These are phyloP conservation scores for Drosophila sturtevanti DNA, from an alignment of 1,140 invertebrate species.

Conservation along the genomic window DNA sequence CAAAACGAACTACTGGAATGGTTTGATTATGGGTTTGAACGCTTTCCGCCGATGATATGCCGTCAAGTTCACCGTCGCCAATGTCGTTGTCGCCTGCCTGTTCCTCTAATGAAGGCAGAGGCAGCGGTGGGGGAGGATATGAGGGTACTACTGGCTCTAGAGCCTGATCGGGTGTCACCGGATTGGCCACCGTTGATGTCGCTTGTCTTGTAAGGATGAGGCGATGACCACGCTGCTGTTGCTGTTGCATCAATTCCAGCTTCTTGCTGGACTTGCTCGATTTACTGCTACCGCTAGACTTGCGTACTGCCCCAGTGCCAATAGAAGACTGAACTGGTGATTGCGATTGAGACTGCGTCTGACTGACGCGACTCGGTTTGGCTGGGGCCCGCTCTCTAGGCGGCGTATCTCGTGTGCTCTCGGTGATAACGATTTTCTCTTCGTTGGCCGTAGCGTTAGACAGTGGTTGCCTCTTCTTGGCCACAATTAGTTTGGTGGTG, in stretches of 20 bases:
- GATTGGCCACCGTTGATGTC: slow-evolving; percentile 48
- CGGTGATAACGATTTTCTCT: slow-evolving; percentile 78
- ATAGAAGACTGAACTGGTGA: slow-evolving; percentile 47
- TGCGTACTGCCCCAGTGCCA: slow-evolving; percentile 51
- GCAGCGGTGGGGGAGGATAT: slow-evolving; percentile 23
- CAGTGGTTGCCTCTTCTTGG: slow-evolving; percentile 50
- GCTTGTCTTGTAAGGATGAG: slow-evolving; percentile 22
- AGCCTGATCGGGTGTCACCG: slow-evolving; percentile 32
- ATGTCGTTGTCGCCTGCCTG: slow-evolving; percentile 43
- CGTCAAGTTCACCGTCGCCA: slow-evolving; percentile 10
- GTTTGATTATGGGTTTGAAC: slow-evolving; percentile 37
- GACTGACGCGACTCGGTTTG: slow-evolving; percentile 67
- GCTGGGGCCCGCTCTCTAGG: slow-evolving; percentile 75
- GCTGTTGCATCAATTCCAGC: slow-evolving; percentile 65
- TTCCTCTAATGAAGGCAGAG: slow-evolving; percentile 47
- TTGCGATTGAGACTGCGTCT: not conserved
- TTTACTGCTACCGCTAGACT: slow-evolving; percentile 21
- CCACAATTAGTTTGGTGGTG: slow-evolving; percentile 69
- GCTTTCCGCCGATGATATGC: slow-evolving; percentile 70
- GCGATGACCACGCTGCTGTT: slow-evolving; percentile 70
- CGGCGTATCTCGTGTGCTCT: slow-evolving; percentile 75
- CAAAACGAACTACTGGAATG: slow-evolving; percentile 60
- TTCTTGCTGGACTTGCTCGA: slow-evolving; percentile 47
- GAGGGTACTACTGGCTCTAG: slow-evolving; percentile 40
- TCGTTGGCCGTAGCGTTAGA: slow-evolving; percentile 33